Percentiles rank a stretch among this genome's conserved stretches.
These are phyloP conservation scores for Aplodontia rufa DNA, from an alignment of 2,113 vertebrate species.

Conservation along the genomic window DNA sequence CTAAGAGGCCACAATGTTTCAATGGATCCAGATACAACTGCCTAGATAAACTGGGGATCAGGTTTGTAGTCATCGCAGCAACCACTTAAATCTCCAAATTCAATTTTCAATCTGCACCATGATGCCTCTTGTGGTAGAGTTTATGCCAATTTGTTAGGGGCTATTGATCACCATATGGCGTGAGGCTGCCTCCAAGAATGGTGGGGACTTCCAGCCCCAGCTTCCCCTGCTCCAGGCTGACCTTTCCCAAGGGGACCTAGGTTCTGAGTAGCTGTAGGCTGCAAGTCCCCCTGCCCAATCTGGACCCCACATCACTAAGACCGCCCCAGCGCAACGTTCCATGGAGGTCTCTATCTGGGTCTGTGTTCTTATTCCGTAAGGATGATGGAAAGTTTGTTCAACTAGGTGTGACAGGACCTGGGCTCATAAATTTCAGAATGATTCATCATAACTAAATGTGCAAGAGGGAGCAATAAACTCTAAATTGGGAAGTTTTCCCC, in stretches of 20 bases:
- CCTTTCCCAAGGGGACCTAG: not conserved
- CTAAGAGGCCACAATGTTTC: not conserved
- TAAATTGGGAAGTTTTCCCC: not conserved
- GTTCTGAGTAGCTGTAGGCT: not conserved
- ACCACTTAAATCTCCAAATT: not conserved
- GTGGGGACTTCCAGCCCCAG: fast-evolving
- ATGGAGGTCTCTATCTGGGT: not conserved
- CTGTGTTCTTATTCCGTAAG: not conserved
- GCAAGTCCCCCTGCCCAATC: no score
- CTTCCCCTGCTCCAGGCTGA: not conserved
- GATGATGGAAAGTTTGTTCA: slow-evolving; percentile 26
- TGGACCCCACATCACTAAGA: not conserved
- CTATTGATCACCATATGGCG: not conserved
- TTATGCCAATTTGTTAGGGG: not conserved
- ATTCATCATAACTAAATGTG: slow-evolving; percentile 49
- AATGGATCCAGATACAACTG: not conserved
- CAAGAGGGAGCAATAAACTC: not conserved
- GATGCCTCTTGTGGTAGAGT: not conserved
- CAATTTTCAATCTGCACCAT: not conserved
- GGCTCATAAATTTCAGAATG: not conserved
- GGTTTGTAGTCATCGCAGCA: not conserved
- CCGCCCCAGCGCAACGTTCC: not conserved
- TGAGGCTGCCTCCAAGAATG: not conserved
- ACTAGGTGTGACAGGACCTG: not conserved
- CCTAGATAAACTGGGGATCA: not conserved